Evolutionary conservation across 2,797 vertebrate genomes (phyloP).

Genomic region (Podarcis siculus): DNA sequence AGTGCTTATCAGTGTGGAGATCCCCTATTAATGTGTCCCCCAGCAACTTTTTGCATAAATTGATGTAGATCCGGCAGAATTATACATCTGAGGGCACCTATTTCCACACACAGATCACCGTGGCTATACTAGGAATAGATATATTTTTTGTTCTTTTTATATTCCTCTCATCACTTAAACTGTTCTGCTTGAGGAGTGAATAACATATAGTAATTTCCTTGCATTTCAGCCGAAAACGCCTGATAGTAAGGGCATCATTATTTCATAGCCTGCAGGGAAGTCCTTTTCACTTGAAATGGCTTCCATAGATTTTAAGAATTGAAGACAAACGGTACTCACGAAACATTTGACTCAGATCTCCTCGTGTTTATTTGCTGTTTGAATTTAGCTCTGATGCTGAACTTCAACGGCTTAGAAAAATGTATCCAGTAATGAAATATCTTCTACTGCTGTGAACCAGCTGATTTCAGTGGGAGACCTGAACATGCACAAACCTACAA

Average conservation of each 20-base stretch:
- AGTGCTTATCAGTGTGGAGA: neutral
- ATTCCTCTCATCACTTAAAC: slow-evolving; percentile 37
- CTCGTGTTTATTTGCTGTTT: slow-evolving; percentile 30
- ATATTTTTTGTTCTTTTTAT: too few species aligned
- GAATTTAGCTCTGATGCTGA: slow-evolving; percentile 54
- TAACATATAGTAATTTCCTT: slow-evolving; percentile 54
- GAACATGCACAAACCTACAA: neutral
- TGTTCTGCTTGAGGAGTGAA: slow-evolving; percentile 57
- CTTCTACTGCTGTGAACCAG: neutral
- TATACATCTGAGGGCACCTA: neutral
- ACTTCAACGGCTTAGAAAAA: slow-evolving; percentile 54
- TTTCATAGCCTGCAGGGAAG: slow-evolving; percentile 69
- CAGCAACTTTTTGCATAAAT: neutral
- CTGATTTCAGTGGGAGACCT: neutral
- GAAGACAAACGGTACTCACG: slow-evolving; percentile 62
- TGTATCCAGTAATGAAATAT: neutral
- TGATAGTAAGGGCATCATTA: slow-evolving; percentile 64
- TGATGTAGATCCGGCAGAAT: neutral
- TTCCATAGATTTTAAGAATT: slow-evolving; percentile 64
- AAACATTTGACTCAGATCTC: slow-evolving; percentile 55
- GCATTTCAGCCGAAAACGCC: slow-evolving; percentile 56
- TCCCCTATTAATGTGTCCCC: neutral
- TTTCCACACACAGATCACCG: neutral
- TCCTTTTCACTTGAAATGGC: slow-evolving; percentile 72
- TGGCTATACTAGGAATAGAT: neutral